Conservation (phyloP, 2,113 vertebrate genomes). For the Peromyscus polionotus region DNA sequence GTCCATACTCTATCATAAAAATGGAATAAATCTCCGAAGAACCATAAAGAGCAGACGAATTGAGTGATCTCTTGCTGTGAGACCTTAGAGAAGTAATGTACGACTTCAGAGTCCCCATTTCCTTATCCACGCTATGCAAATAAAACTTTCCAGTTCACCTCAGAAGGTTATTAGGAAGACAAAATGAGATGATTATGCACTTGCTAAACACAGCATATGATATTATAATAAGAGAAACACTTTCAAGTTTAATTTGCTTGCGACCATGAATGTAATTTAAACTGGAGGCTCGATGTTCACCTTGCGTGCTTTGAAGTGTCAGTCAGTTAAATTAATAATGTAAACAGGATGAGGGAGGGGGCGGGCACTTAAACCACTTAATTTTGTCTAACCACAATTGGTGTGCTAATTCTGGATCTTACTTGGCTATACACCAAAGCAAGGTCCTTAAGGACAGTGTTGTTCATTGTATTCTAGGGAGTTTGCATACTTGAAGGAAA, state of each 20-base stretch:
- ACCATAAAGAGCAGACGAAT: neutral
- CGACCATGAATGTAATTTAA: conserved; percentile 37
- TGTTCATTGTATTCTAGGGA: conserved; percentile 17
- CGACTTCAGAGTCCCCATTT: neutral
- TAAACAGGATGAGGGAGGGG: conserved; percentile 36
- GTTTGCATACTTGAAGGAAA: conserved; percentile 56
- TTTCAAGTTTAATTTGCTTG: conserved; percentile 15
- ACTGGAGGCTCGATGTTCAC: conserved; percentile 36
- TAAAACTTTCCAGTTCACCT: conserved; percentile 27
- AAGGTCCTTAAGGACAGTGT: conserved; percentile 53
- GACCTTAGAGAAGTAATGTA: neutral
- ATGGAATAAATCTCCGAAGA: neutral
- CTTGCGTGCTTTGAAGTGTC: conserved; percentile 57
- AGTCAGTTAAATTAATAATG: conserved; percentile 61
- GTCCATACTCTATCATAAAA: neutral
- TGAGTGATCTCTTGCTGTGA: neutral
- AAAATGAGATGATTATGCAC: conserved; percentile 26
- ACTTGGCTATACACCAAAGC: conserved; percentile 51
- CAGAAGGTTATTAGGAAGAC: neutral
- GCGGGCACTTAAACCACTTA: conserved; percentile 47
- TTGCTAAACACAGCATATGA: neutral
- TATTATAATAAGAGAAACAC: neutral
- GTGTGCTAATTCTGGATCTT: conserved; percentile 46
- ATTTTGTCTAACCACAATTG: conserved; percentile 53
- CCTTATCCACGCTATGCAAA: neutral